Evolutionary conservation across 2,113 vertebrate species (phyloP).

Genomic region (Myotis lucifugus): DNA sequence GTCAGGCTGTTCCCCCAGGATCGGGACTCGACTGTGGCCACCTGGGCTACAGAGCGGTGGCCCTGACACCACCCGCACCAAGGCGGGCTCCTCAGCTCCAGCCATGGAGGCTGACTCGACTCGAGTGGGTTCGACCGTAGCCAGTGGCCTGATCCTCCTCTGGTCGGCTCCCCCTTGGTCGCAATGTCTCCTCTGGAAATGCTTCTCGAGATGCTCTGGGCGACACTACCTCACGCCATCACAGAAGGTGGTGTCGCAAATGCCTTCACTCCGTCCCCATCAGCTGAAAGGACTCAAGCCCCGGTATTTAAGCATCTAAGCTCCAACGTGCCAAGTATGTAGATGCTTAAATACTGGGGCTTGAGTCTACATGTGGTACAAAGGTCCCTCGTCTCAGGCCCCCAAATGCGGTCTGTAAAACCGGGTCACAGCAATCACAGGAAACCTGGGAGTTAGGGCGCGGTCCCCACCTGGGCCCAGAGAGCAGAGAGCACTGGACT

Average conservation of each 20-base stretch:
- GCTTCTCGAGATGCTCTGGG: not conserved
- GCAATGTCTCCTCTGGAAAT: not conserved
- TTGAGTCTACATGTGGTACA: not conserved
- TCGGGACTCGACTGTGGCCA: not conserved
- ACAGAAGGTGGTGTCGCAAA: not conserved
- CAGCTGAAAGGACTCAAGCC: not conserved
- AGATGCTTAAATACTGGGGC: too few relatives aligned
- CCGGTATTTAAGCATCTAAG: not conserved
- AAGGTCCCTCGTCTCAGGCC: not conserved
- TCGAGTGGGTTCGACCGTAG: not conserved
- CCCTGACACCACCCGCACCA: not conserved
- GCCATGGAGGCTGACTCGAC: not conserved
- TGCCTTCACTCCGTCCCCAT: not conserved
- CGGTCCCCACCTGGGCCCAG: too few relatives aligned
- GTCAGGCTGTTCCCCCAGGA: not conserved
- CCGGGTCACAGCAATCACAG: not conserved
- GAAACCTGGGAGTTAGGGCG: accelerated
- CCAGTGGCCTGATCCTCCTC: too few relatives aligned
- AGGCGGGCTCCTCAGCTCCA: too few relatives aligned
- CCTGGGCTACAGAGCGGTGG: not conserved
- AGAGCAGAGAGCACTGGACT: not conserved
- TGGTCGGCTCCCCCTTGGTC: too few relatives aligned
- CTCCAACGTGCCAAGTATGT: not conserved
- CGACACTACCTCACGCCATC: not conserved
- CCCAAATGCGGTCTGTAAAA: not conserved